Percentiles rank a stretch among this genome's conserved stretches.
Conservation (phyloP, 2,888 invertebrate genomes). For the Lycocerus yunnanus region DNA sequence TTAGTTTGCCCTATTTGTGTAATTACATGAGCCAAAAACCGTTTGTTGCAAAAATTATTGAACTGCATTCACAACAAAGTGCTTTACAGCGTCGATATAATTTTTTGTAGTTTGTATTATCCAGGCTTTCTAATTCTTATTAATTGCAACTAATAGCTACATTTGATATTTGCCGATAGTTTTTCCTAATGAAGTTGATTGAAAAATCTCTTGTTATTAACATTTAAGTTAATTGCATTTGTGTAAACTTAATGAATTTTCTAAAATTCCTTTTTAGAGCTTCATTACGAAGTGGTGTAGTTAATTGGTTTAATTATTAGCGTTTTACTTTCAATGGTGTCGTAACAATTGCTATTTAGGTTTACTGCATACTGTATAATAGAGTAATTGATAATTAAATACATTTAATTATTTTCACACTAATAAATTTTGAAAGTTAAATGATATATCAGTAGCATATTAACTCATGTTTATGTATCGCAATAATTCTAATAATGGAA, state of each 20-base stretch:
- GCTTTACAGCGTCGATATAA: not conserved
- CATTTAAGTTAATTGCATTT: not conserved
- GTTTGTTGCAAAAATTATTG: not conserved
- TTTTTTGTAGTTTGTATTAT: not conserved
- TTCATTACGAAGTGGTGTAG: not conserved
- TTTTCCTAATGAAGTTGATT: not conserved
- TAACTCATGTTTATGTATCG: not conserved
- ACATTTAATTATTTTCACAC: slow-evolving; percentile 3
- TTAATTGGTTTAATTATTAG: not conserved
- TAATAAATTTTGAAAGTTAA: slow-evolving; percentile 4
- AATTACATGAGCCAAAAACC: not conserved
- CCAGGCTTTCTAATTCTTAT: not conserved
- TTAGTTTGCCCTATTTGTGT: not conserved
- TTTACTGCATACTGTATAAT: not conserved
- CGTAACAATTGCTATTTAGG: slow-evolving; percentile 2
- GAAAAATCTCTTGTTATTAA: not conserved
- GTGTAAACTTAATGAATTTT: not conserved
- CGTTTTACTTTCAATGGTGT: slow-evolving; percentile 3
- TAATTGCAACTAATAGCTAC: not conserved
- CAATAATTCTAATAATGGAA: not conserved
- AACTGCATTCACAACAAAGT: not conserved
- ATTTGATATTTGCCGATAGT: not conserved
- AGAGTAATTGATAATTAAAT: not conserved
- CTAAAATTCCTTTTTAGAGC: not conserved
- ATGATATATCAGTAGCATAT: not conserved